Percentiles rank a stretch among this genome's conserved stretches.
phyloP scores from a whole-genome alignment of 1,140 invertebrate species.

The Elysia chlorotica region DNA sequence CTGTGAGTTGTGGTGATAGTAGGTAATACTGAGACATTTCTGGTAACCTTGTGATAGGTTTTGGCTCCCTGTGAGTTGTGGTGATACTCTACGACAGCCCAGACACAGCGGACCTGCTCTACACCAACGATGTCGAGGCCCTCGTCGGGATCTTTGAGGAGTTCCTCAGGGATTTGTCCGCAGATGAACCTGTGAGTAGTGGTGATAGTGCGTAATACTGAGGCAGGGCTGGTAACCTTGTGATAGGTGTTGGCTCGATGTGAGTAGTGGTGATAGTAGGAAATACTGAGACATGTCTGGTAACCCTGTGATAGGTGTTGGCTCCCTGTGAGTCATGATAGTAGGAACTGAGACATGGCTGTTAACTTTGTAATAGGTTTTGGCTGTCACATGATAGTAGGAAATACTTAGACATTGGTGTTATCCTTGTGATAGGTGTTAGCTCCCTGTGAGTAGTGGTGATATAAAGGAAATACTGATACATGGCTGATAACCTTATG shows the following conservation, averaged over 20 bases:
- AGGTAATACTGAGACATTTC: no score
- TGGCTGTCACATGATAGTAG: no score
- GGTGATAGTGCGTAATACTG: not conserved
- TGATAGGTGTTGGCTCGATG: not conserved
- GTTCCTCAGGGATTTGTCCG: conserved; percentile 3
- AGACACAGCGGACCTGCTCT: conserved; percentile 20
- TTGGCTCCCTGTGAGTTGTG: no score
- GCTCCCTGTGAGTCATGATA: not conserved
- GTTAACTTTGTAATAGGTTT: not conserved
- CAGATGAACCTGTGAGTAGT: conserved; percentile 14
- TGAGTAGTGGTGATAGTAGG: not conserved
- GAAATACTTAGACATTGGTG: no score
- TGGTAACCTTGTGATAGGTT: no score
- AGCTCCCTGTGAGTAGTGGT: no score
- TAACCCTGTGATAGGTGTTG: not conserved
- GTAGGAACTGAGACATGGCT: not conserved
- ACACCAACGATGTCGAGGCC: conserved; percentile 19
- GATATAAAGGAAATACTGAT: not conserved
- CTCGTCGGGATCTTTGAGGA: conserved; percentile 20
- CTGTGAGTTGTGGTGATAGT: no score
- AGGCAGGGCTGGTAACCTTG: not conserved
- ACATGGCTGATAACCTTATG: not conserved
- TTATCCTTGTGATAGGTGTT: no score
- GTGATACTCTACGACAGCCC: conserved; percentile 16
- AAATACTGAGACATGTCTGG: not conserved